Percentiles rank a stretch among this genome's conserved stretches.
These are phyloP conservation scores for Xenopus petersii DNA, from an alignment of 2,797 vertebrate species.

Conservation along the genomic window DNA sequence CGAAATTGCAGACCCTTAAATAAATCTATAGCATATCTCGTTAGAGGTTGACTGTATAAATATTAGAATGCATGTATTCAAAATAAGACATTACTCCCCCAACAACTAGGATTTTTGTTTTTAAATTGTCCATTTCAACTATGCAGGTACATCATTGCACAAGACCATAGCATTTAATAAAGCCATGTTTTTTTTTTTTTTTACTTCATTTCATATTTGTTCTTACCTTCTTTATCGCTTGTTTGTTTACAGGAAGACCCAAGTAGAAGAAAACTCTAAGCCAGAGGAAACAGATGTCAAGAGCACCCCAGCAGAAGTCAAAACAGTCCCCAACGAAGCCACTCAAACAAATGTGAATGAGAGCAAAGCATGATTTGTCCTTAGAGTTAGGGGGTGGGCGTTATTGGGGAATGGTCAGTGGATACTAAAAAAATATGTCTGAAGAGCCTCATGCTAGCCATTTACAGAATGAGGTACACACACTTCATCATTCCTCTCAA, in stretches of 20 bases:
- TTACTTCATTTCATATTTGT: not conserved
- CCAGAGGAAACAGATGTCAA: slow-evolving; percentile 75
- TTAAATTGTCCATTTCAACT: no score
- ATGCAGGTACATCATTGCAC: no score
- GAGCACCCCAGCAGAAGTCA: slow-evolving; percentile 73
- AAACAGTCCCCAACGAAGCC: slow-evolving; percentile 83
- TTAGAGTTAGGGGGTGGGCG: slow-evolving; percentile 34
- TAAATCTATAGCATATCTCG: no score
- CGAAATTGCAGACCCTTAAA: no score
- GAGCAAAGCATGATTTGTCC: slow-evolving; percentile 87
- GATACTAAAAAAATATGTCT: slow-evolving; percentile 63
- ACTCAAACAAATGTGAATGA: slow-evolving; percentile 81
- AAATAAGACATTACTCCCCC: no score
- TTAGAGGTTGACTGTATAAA: no score
- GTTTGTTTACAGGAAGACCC: slow-evolving; percentile 73
- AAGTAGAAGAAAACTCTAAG: slow-evolving; percentile 78
- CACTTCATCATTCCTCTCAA: slow-evolving; percentile 72
- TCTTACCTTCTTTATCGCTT: slow-evolving; percentile 1
- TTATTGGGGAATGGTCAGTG: slow-evolving; percentile 35
- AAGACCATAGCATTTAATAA: no score
- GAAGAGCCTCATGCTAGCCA: slow-evolving; percentile 71
- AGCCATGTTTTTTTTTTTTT: no score
- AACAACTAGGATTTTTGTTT: no score
- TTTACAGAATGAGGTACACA: slow-evolving; percentile 50
- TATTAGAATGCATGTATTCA: no score